These are phyloP conservation scores for Sebastes vulpes DNA, from an alignment of 2,797 vertebrate species.

Conservation along the genomic window DNA sequence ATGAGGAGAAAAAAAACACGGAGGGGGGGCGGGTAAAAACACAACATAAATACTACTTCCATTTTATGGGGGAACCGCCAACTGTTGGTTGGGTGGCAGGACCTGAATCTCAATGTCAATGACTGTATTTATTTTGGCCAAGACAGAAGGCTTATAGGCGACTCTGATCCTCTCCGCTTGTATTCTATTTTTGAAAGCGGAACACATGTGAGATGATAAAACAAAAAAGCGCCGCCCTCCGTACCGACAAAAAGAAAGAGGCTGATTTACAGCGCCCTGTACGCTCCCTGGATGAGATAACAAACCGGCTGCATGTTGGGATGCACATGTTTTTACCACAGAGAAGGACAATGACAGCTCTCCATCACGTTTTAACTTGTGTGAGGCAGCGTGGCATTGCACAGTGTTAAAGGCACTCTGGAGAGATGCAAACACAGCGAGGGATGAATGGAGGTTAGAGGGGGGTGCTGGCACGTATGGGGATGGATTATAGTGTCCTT, in stretches of 20 bases:
- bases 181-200: constrained; percentile 59
- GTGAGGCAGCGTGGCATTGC: constrained; percentile 52
- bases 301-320: constrained; percentile 30
- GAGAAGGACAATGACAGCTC: constrained; percentile 72
- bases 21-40: constrained; percentile 20
- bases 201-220: constrained; percentile 68
- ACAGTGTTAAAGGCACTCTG: constrained; percentile 63
- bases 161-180: constrained; percentile 29
- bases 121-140: constrained; percentile 45
- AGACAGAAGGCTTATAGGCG: constrained; percentile 34
- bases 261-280: constrained; percentile 34
- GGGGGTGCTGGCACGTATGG: constrained; percentile 66
- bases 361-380: constrained; percentile 71
- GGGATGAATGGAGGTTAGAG: constrained; percentile 75
- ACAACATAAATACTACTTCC: constrained; percentile 76
- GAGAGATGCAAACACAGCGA: constrained; percentile 68
- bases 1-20: constrained; percentile 15
- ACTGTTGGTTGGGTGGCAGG: constrained; percentile 59
- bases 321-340: constrained; percentile 67
- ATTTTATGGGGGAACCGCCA: constrained; percentile 64
- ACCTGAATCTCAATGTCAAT: constrained; percentile 72
- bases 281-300: constrained; percentile 61
- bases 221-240: constrained; percentile 7
- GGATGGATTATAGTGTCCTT: constrained; percentile 83
- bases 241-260: not conserved